A percentile compares a stretch with the other conserved stretches of the same genome.
Evolutionary conservation across 2,113 vertebrate genomes (phyloP).

Genomic region (Potamarius usumacintae): DNA sequence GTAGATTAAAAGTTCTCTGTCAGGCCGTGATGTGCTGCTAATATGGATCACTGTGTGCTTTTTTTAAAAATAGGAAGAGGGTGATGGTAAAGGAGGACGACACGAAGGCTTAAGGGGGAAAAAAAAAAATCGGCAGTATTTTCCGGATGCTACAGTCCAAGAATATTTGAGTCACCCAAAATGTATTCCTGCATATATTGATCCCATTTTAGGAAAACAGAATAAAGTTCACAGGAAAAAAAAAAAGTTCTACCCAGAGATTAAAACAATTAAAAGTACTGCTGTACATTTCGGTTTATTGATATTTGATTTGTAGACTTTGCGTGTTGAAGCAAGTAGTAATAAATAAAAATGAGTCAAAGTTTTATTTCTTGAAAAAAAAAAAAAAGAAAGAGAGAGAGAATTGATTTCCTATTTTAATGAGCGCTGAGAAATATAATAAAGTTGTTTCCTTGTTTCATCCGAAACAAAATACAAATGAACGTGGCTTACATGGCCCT

Average conservation of each 20-base stretch:
- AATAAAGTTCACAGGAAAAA: not conserved
- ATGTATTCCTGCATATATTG: not conserved
- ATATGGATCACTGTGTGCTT: conserved; percentile 22
- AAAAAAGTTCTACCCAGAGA: not conserved
- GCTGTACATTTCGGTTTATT: not conserved
- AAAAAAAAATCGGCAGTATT: not conserved
- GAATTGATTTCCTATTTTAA: not conserved
- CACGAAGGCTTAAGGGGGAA: not conserved
- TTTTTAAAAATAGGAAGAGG: conserved; percentile 20
- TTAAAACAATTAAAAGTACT: not conserved
- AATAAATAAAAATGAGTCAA: not conserved
- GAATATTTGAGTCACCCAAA: not conserved
- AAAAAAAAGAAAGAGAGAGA: not conserved
- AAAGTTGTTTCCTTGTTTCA: not conserved
- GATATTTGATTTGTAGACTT: not conserved
- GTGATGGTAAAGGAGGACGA: conserved; percentile 16
- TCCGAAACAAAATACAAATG: not conserved
- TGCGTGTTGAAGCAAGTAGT: not conserved
- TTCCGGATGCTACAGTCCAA: not conserved
- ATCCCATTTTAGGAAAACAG: not conserved
- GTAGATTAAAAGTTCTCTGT: not conserved
- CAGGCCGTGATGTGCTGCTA: conserved; percentile 9
- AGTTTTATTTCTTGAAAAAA: not conserved
- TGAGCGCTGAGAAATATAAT: not conserved
- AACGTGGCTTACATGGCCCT: not conserved